These are phyloP conservation scores for Sepiola atlantica DNA, from an alignment of 2,888 invertebrate genomes.

Conservation along the genomic window DNA sequence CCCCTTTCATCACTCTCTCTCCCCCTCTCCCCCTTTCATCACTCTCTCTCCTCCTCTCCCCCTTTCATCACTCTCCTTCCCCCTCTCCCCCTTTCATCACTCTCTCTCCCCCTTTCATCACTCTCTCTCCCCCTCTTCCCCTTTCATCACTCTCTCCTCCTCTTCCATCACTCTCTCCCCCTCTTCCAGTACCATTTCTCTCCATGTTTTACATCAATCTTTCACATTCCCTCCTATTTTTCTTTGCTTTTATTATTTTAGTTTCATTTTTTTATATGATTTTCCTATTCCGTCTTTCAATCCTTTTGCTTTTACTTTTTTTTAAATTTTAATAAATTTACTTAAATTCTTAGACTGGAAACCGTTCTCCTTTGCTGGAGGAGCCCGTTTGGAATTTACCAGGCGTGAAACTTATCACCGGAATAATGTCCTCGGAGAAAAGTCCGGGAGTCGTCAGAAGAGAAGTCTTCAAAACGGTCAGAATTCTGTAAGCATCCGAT, in stretches of 20 bases:
- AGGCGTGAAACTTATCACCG: constrained; percentile 86
- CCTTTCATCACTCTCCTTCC: too few species aligned
- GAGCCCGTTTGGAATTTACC: constrained; percentile 85
- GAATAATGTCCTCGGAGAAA: constrained; percentile 83
- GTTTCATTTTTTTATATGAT: too few species aligned
- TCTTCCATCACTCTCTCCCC: too few species aligned
- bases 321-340: not conserved
- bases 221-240: not conserved
- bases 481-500: constrained; percentile 83
- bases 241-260: not conserved
- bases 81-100: not conserved
- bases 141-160: not conserved
- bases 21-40: too few species aligned
- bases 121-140: not conserved
- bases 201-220: too few species aligned
- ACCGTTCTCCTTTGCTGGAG: constrained; percentile 86
- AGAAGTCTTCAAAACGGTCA: constrained; percentile 76
- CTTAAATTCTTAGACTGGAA: constrained; percentile 79
- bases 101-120: not conserved
- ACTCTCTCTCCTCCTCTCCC: too few species aligned
- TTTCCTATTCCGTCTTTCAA: too few species aligned
- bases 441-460: not conserved
- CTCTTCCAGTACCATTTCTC: not conserved
- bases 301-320: not conserved
- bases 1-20: not conserved